Percentiles rank a stretch among this genome's conserved stretches.
phyloP scores from a whole-genome alignment of 2,797 vertebrate genomes.

The Petrocephalus sullivani region DNA sequence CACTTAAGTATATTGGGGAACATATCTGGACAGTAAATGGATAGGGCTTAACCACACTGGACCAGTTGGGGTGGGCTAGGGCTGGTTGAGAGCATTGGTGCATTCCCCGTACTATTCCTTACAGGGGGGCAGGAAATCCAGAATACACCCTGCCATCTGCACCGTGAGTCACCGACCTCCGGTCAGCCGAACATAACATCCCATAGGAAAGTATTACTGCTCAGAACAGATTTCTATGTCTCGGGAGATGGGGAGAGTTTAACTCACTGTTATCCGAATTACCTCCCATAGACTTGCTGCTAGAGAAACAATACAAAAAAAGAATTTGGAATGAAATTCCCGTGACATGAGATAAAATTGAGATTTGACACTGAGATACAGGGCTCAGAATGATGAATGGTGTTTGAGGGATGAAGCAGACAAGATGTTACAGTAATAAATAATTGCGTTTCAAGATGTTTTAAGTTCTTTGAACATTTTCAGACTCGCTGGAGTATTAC shows the following conservation, averaged over 20 bases:
- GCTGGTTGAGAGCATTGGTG: neutral
- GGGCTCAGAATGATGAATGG: neutral
- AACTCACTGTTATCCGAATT: neutral
- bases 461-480: conserved; percentile 6
- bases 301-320: neutral
- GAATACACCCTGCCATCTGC: neutral
- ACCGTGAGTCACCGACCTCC: neutral
- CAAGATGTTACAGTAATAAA: conserved; percentile 3
- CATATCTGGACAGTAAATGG: neutral
- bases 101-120: neutral
- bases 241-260: neutral
- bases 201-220: neutral
- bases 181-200: neutral
- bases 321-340: neutral
- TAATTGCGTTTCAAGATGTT: neutral
- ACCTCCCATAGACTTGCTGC: neutral
- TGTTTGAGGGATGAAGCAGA: neutral
- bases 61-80: neutral
- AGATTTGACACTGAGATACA: neutral
- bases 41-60: neutral
- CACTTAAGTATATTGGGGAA: neutral
- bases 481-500: neutral
- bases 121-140: neutral
- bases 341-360: neutral
- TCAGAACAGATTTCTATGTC: neutral